Base-by-base conservation (phyloP, 1,140 invertebrate genomes). In the Dreissena polymorpha region DNA sequence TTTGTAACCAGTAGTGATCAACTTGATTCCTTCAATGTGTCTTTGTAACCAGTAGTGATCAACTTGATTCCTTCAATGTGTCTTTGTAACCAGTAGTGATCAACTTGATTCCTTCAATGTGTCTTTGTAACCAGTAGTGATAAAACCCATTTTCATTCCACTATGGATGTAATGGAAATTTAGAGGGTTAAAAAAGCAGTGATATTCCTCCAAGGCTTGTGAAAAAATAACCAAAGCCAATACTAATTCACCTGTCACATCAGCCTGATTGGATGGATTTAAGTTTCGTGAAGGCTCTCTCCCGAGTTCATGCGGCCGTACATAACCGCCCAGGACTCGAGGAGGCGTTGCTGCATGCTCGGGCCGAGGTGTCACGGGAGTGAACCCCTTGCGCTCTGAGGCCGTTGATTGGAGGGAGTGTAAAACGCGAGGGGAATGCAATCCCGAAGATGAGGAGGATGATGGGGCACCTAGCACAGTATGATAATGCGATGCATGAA, bases 301-400 rank as follows among this genome's bases (percentile, higher is more conserved):
- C 49, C 14, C 14, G 74, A 18, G 23, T 76, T 63, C 23, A 27
- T 23, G 29, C 23, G 13, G 21, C 10, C 63, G 63, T 71, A 80
- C 55, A 80, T 80, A 69, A 69, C 72, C 64, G 64, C 49, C 72
- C 25, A 80, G 68, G 51, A 69, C 55, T 25, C 78, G 67, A 39
- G 78, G 78, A n/a, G 78, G 57, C 13, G 78, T 80, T 10, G n/a
- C 27, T 7, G 72, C 78, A 72, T 80, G 78, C 63, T 78, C 65
- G 25, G 53, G 78, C 6, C 70, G 78, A 51, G 51, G 69, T 27
- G 53, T 80, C 16, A 80, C 78, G 55, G 60, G 53, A n/a, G 78
- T 25, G 27, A 80, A 80, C 10, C 67, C 76, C 57, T 21, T 69
- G 70, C 53, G 13, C 27, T 69, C 53, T 18, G 39, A 14, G 18